Evolutionary conservation across 1,140 invertebrate species (phyloP).

Genomic region (Gryon sp.): DNA sequence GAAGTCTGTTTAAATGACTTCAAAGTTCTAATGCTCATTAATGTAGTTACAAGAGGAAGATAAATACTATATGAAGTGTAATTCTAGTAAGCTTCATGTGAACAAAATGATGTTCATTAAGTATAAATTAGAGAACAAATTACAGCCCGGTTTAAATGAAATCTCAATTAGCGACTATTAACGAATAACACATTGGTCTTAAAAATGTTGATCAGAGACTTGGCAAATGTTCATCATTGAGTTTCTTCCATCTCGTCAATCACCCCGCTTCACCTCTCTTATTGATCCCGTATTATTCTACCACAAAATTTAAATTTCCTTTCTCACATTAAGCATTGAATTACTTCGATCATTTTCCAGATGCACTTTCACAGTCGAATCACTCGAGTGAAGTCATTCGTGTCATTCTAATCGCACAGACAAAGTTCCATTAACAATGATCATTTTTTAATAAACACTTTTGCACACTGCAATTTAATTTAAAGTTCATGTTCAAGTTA

Average conservation of each 20-base stretch:
- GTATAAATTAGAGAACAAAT: constrained; percentile 21
- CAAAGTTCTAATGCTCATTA: constrained; percentile 27
- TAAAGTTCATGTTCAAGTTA: no score
- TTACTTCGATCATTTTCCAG: constrained; percentile 31
- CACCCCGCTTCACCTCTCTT: constrained; percentile 18
- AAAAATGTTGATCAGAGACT: constrained; percentile 15
- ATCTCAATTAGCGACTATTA: constrained; percentile 12
- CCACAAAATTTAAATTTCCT: constrained; percentile 44
- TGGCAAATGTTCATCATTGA: constrained; percentile 19
- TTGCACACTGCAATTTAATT: no score
- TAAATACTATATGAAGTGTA: constrained; percentile 27
- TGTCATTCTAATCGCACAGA: no score
- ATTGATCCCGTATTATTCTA: constrained; percentile 45
- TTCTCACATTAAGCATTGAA: constrained; percentile 15
- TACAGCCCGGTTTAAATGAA: background rate
- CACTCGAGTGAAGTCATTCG: no score
- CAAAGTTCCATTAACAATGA: no score
- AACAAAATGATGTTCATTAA: constrained; percentile 9
- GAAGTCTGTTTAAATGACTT: constrained; percentile 16
- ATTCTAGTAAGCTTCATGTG: constrained; percentile 12
- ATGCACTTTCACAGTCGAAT: constrained; percentile 11
- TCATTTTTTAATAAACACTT: no score
- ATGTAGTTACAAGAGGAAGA: constrained; percentile 14
- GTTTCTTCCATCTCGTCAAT: constrained; percentile 31
- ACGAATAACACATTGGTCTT: background rate